These are phyloP conservation scores for Caradrina clavipalpis DNA, from an alignment of 2,888 invertebrate species.

Conservation along the genomic window DNA sequence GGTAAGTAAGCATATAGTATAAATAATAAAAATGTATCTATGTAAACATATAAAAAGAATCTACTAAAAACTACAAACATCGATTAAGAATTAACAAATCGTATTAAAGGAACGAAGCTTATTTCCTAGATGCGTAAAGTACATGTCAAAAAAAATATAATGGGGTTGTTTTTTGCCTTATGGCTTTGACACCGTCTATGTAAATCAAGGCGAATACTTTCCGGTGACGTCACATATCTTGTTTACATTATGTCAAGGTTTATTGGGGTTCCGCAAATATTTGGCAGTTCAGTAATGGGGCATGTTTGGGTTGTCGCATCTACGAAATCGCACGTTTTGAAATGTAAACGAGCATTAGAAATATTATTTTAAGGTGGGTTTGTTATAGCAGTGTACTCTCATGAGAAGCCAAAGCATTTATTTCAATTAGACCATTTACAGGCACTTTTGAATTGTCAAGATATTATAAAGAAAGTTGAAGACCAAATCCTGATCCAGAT, in stretches of 20 bases:
- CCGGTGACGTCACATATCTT: conserved; percentile 68
- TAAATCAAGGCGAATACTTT: conserved; percentile 54
- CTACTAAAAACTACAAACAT: conserved; percentile 9
- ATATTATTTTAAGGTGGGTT: conserved; percentile 1
- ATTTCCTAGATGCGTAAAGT: conserved; percentile 6
- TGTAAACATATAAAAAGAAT: conserved; percentile 9
- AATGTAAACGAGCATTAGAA: conserved; percentile 9
- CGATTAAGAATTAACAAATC: conserved; percentile 38
- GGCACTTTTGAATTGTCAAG: too few species aligned
- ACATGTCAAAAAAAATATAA: conserved; percentile 37
- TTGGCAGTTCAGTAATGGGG: conserved; percentile 68
- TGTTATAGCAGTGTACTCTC: neutral
- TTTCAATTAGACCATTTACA: too few species aligned
- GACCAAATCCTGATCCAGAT: too few species aligned
- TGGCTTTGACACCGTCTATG: conserved; percentile 51
- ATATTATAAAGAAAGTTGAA: too few species aligned
- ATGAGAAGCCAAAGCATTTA: too few species aligned
- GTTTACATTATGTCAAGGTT: conserved; percentile 77
- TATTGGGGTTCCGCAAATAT: conserved; percentile 75
- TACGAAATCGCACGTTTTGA: conserved; percentile 13
- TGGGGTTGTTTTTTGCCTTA: conserved; percentile 51
- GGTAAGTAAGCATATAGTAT: too few species aligned
- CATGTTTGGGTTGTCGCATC: conserved; percentile 15
- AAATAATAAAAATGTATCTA: too few species aligned
- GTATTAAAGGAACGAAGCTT: conserved; percentile 6